Evolutionary conservation across 2,888 invertebrate species (phyloP).

Genomic region (Apodemia duryi): DNA sequence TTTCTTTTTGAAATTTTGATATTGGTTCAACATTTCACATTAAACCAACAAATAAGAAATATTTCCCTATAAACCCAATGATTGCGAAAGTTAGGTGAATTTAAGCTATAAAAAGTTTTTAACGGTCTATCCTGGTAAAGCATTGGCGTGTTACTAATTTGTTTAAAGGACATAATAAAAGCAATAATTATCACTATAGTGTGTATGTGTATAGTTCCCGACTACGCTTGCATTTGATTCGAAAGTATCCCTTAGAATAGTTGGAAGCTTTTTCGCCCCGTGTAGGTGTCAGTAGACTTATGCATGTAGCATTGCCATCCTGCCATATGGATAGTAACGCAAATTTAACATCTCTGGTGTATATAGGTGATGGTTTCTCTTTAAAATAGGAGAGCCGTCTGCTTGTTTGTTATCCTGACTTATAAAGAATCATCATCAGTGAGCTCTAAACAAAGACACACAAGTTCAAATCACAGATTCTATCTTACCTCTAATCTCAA

Average conservation of each 20-base stretch:
- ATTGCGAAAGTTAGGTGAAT: background rate
- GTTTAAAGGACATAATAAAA: background rate
- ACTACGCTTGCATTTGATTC: too few species aligned
- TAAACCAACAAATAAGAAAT: slow-evolving; percentile 1
- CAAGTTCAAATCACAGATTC: slow-evolving; percentile 64
- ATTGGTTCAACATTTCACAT: background rate
- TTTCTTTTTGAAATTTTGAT: background rate
- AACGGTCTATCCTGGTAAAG: background rate
- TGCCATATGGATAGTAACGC: too few species aligned
- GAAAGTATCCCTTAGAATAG: too few species aligned
- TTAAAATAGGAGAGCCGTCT: too few species aligned
- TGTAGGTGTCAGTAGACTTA: too few species aligned
- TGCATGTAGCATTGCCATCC: too few species aligned
- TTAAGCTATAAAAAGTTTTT: slow-evolving; percentile 11
- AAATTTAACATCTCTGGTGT: too few species aligned
- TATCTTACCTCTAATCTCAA: slow-evolving; percentile 62
- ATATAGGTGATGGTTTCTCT: too few species aligned
- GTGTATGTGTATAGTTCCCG: too few species aligned
- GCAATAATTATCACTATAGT: too few species aligned
- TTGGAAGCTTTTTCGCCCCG: too few species aligned
- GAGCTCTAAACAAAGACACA: slow-evolving; percentile 48
- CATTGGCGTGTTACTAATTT: slow-evolving; percentile 1
- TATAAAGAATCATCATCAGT: background rate
- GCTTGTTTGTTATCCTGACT: too few species aligned
- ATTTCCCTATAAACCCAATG: slow-evolving; percentile 1